Evolutionary conservation across 1,140 invertebrate species (phyloP), one percentile per base, ranked within the genome.

Genomic region (Leptonema lineaticorne): DNA sequence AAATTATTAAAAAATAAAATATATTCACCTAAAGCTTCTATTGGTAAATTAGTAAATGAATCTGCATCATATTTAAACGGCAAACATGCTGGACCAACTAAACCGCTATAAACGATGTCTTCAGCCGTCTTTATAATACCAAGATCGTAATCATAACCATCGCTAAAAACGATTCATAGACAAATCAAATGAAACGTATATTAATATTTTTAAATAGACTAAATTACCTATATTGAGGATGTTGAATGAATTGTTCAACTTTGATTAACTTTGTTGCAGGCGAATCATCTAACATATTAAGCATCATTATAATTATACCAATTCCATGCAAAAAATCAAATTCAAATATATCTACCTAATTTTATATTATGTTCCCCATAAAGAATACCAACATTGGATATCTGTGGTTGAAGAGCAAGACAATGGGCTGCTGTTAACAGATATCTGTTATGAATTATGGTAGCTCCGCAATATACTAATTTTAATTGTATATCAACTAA

Each of bases 341-440:
- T 2, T 26, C 9, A 26, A 26, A 4, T 24, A 8, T 1, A 53
- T 14, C 58, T 70, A 72, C 75, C 74, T 28, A 65, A 73, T 11
- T 65, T 70, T 11, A 81, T 67, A 67, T 85, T 77, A 63, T 87
- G 83, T 69, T 85, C 84, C 0, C 87, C 88, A 9, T 88, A 83
- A 0, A 89, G 70, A 0, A 88, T 74, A 0, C 73, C 83, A 0
- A 84, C n/a, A 9, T 75, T 27, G 1, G 26, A 18, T 0, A 72
- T 0, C 0, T 30, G 1, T 1, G 50, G 50, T 66, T 72, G 72
- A 0, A 69, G 73, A 0, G 8, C 1, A 2, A 87, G 1, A 73
- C 90, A 92, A 74, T 92, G 90, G 0, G 88, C 90, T 0, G 91
- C 90, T 0, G 89, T 88, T 1, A 92, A 1, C 0, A 89, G 81